These are phyloP conservation scores for Alauda arvensis DNA, from an alignment of 2,797 vertebrate genomes.

Conservation along the genomic window DNA sequence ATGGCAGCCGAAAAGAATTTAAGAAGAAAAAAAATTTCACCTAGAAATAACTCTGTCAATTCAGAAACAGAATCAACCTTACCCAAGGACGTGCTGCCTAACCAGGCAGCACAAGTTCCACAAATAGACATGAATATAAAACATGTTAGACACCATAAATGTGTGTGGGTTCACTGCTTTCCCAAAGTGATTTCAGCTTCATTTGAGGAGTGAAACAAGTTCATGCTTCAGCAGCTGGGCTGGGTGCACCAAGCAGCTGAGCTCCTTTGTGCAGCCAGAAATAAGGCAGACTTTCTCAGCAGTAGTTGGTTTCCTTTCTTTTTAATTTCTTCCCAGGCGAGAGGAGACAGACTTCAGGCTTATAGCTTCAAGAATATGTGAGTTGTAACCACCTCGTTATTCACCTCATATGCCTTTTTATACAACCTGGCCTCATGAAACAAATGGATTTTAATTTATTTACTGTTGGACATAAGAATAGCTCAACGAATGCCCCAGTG, in stretches of 20 bases:
- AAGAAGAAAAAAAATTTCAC: not conserved
- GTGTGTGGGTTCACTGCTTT: not conserved
- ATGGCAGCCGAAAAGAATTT: not conserved
- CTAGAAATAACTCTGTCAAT: not conserved
- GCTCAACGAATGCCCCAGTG: not conserved
- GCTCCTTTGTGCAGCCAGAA: not conserved
- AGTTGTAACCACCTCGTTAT: not conserved
- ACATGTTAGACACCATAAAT: not conserved
- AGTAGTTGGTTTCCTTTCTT: not conserved
- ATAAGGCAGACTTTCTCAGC: not conserved
- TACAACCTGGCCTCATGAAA: not conserved
- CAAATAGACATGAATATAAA: not conserved
- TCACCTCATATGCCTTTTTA: not conserved
- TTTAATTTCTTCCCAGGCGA: not conserved
- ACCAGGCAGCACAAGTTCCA: not conserved
- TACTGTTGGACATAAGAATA: not conserved
- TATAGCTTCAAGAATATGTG: not conserved
- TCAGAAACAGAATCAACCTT: not conserved
- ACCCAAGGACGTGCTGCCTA: not conserved
- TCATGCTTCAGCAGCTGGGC: not conserved
- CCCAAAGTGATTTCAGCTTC: not conserved
- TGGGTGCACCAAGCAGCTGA: not conserved
- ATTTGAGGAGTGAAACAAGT: not conserved
- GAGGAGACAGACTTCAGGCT: not conserved
- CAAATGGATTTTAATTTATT: not conserved